These are phyloP conservation scores for Drosophila colorata DNA, from an alignment of 2,888 invertebrate species.

Conservation along the genomic window DNA sequence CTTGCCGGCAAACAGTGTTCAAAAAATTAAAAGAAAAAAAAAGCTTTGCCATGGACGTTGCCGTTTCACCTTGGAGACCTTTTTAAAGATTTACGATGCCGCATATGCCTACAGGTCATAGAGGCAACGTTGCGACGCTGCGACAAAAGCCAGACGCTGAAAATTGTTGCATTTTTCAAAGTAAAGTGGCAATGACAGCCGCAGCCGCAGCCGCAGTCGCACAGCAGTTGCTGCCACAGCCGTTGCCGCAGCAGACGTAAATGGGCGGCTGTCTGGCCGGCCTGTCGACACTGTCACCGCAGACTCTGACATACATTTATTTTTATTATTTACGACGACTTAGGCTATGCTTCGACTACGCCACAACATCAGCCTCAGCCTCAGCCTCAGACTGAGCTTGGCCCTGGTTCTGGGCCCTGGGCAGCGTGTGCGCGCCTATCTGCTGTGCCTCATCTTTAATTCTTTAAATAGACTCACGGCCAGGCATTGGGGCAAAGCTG, in stretches of 20 bases:
- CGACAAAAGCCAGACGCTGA: slow-evolving; percentile 66
- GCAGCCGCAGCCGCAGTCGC: slow-evolving; percentile 35
- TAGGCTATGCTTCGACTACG: slow-evolving; percentile 52
- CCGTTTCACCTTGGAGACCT: slow-evolving; percentile 78
- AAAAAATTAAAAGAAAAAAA: slow-evolving; percentile 41
- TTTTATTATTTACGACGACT: slow-evolving; percentile 81
- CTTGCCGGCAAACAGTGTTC: slow-evolving; percentile 63
- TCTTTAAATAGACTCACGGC: slow-evolving; percentile 77
- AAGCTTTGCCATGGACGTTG: slow-evolving; percentile 44
- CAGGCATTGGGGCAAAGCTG: slow-evolving; percentile 44
- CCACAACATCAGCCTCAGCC: neutral
- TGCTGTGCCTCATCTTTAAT: slow-evolving; percentile 74
- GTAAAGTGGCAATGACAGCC: slow-evolving; percentile 78
- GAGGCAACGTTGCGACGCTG: slow-evolving; percentile 48
- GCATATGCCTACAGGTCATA: slow-evolving; percentile 83
- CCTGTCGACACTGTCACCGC: slow-evolving; percentile 67
- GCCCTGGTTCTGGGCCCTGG: slow-evolving; percentile 7
- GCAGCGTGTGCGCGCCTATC: slow-evolving; percentile 61
- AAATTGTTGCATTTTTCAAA: slow-evolving; percentile 81
- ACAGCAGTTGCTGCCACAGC: slow-evolving; percentile 10
- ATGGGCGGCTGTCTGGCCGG: slow-evolving; percentile 19
- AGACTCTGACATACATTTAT: slow-evolving; percentile 81
- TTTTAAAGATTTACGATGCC: slow-evolving; percentile 84
- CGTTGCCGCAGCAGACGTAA: slow-evolving; percentile 9
- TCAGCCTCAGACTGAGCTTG: slow-evolving; percentile 1